Evolutionary conservation across 1,140 invertebrate species (phyloP), one percentile per base, ranked within the genome.

Genomic region (Scaptomyza montana): DNA sequence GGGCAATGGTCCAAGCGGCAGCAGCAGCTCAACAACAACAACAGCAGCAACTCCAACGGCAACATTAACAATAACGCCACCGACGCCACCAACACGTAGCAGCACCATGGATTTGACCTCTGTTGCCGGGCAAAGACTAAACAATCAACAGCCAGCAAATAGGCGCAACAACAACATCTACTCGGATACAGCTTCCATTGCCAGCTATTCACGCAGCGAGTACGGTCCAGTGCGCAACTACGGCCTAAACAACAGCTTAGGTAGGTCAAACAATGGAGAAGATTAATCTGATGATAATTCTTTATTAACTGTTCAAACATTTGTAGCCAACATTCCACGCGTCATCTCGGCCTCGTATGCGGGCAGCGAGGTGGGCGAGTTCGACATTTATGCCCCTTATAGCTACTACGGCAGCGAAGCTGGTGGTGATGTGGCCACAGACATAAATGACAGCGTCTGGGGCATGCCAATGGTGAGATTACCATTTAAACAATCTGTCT

Each of bases 331-430:
- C 76, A 93, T 93, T 87, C 92, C 93, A 65, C 93, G 94, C 70
- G 93, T 94, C 55, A 93, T 95, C 45, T 96, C 95, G 1, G 92
- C 96, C n/a, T 95, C 94, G 2, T 96, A 96, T 91, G 96, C 95
- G 90, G 95, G 95, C 62, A 96, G 96, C 80, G 96, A 97, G 89
- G 96, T 95, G 9, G 91, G 91, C 10, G 96, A 97, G 91, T 91
- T 91, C 53, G 96, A 96, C 84, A 95, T 96, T 67, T 96, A 96
- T 80, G 94, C 96, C 8, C 95, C 96, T 4, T 96, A 96, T 87
- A 95, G 95, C 77, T 96, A 96, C 90, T 96, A 95, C 81, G 94
- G 94, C 60, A 93, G 93, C 68, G 93, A 93, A 81, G 92, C 92
- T 82, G 79, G 92, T 77, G 65, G 93, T 90, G 72, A 93, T 87